A percentile compares a stretch with the other conserved stretches of the same genome.
Evolutionary conservation across 2,888 invertebrate genomes (phyloP).

Genomic region (Desoria tigrina): DNA sequence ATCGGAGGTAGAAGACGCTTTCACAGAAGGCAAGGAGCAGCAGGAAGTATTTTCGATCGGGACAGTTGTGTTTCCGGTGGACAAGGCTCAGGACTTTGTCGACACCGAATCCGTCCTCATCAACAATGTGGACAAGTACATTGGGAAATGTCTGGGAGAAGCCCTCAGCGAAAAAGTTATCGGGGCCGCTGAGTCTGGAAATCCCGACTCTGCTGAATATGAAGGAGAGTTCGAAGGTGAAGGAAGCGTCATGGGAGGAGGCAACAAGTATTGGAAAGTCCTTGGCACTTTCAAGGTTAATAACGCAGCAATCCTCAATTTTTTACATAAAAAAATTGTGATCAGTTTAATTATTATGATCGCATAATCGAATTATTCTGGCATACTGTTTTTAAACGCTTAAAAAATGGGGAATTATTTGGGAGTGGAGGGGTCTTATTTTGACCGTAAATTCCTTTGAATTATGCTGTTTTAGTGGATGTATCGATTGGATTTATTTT

Average conservation of each 20-base stretch:
- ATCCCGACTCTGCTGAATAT: constrained; percentile 28
- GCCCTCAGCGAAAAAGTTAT: constrained; percentile 36
- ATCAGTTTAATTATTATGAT: too few species aligned
- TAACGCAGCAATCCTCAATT: not conserved
- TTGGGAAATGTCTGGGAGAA: constrained; percentile 44
- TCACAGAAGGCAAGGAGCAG: not conserved
- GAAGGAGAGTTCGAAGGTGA: constrained; percentile 35
- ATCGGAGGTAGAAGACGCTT: constrained; percentile 5
- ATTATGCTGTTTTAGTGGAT: too few species aligned
- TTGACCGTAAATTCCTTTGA: not conserved
- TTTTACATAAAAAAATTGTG: not conserved
- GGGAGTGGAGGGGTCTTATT: too few species aligned
- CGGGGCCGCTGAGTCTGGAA: constrained; percentile 19
- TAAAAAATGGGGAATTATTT: too few species aligned
- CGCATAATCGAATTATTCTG: too few species aligned
- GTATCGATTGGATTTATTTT: too few species aligned
- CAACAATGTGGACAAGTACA: constrained; percentile 46
- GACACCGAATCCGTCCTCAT: constrained; percentile 37
- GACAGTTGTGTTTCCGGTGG: constrained; percentile 14
- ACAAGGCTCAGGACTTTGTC: constrained; percentile 9
- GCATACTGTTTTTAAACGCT: too few species aligned
- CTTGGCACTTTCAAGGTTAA: constrained; percentile 35
- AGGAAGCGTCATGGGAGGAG: constrained; percentile 4
- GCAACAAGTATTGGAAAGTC: constrained; percentile 30
- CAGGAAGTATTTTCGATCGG: constrained; percentile 5